These are phyloP conservation scores for Athalia cordata DNA, from an alignment of 2,888 invertebrate species.

Conservation along the genomic window DNA sequence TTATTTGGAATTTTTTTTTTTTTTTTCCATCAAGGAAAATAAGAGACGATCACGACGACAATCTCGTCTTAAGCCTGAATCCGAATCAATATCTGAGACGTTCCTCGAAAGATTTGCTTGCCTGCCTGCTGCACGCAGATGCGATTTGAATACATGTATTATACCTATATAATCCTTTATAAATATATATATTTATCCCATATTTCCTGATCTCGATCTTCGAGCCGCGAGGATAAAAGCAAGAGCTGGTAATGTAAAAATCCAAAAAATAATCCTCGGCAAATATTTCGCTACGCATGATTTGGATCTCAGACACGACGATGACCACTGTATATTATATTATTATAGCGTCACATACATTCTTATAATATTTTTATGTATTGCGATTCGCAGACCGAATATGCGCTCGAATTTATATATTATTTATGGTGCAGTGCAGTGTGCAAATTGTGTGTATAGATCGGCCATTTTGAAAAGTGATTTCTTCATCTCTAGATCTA, in stretches of 20 bases:
- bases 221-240: neutral
- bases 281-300: conserved; percentile 4
- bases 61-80: neutral
- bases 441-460: conserved; percentile 12
- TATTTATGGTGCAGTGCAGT: conserved; percentile 15
- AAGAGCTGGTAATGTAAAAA: too few species aligned
- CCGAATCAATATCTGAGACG: neutral
- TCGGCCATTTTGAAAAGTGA: conserved; percentile 37
- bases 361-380: neutral
- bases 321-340: neutral
- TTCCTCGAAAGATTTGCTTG: conserved; percentile 9
- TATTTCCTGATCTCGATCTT: conserved; percentile 11
- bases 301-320: conserved; percentile 19
- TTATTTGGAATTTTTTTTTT: neutral
- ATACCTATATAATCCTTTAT: neutral
- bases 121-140: neutral
- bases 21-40: too few species aligned
- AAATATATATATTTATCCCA: neutral
- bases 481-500: conserved; percentile 27
- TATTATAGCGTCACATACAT: neutral
- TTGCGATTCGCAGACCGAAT: neutral
- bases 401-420: neutral
- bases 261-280: neutral
- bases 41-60: too few species aligned
- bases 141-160: too few species aligned